Evolutionary conservation across 2,113 vertebrate species (phyloP).

Genomic region (Limnothrissa miodon): DNA sequence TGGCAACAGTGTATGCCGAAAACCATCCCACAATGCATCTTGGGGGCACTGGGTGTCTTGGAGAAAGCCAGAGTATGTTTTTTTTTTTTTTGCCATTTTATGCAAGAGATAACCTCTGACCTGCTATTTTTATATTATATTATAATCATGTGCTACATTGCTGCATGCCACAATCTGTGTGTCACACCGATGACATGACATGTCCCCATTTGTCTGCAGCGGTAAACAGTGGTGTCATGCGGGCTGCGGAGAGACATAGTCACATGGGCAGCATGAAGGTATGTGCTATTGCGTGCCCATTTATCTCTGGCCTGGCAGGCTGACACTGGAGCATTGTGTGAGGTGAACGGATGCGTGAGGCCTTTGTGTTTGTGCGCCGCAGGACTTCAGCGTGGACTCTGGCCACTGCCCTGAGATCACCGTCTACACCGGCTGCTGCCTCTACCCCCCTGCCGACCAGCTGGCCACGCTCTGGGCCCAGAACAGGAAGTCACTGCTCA

Average conservation of each 20-base stretch:
- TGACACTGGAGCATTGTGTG: not conserved
- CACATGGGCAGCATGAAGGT: conserved; percentile 99
- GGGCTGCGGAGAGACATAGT: conserved; percentile 89
- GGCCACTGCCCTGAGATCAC: conserved; percentile 97
- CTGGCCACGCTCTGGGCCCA: conserved; percentile 85
- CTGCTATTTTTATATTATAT: too few relatives aligned
- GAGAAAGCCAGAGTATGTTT: conserved; percentile 83
- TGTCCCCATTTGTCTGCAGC: not conserved
- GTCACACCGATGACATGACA: not conserved
- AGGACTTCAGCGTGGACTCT: conserved; percentile 92
- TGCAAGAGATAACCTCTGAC: not conserved
- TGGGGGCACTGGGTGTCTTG: conserved; percentile 84
- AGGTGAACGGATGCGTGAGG: not conserved
- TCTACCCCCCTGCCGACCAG: conserved; percentile 83
- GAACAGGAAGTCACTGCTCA: conserved; percentile 90
- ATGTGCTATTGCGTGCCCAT: conserved; percentile 22
- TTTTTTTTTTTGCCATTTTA: not conserved
- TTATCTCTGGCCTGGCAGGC: not conserved
- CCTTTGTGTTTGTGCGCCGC: conserved; percentile 36
- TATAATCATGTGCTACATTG: not conserved
- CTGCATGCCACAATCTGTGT: not conserved
- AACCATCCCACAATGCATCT: conserved; percentile 92
- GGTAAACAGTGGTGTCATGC: conserved; percentile 75
- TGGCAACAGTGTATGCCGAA: conserved; percentile 89
- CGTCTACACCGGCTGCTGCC: conserved; percentile 92